phyloP scores from a whole-genome alignment of 2,113 vertebrate genomes.

The Mellivora capensis region DNA sequence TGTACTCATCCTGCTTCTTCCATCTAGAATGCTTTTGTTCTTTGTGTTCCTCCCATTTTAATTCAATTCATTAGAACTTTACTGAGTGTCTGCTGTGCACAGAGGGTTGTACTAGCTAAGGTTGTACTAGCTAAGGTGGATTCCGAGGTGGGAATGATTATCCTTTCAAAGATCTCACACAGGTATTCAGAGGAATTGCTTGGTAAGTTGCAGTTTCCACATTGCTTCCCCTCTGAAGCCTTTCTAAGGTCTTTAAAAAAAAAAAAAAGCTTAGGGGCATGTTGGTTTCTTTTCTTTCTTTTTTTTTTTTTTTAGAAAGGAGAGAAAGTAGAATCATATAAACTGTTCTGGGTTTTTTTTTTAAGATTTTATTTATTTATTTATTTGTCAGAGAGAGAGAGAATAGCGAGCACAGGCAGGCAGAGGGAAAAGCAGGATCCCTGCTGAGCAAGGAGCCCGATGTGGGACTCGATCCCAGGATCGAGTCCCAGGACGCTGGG shows the following conservation, averaged over 20 bases:
- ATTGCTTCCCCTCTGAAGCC: background rate
- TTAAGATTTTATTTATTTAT: too few relatives aligned
- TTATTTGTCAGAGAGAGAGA: too few relatives aligned
- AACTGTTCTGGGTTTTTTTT: too few relatives aligned
- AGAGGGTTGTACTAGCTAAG: background rate
- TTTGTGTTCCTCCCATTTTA: background rate
- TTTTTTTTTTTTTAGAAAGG: too few relatives aligned
- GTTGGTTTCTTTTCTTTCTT: too few relatives aligned
- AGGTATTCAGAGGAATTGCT: background rate
- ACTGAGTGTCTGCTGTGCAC: background rate
- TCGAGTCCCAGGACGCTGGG: too few relatives aligned
- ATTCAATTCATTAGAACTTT: background rate
- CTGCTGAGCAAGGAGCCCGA: too few relatives aligned
- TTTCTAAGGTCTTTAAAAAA: background rate
- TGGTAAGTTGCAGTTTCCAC: background rate
- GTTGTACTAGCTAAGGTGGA: too few relatives aligned
- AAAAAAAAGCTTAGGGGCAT: background rate
- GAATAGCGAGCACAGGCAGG: too few relatives aligned
- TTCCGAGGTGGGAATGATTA: background rate
- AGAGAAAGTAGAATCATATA: too few relatives aligned
- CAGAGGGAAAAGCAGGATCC: too few relatives aligned
- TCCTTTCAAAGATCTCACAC: background rate
- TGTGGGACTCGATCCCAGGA: too few relatives aligned
- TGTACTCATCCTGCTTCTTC: background rate
- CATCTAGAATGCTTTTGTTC: background rate